phyloP scores from a whole-genome alignment of 2,797 vertebrate genomes.

The Hafferia zeledoni region DNA sequence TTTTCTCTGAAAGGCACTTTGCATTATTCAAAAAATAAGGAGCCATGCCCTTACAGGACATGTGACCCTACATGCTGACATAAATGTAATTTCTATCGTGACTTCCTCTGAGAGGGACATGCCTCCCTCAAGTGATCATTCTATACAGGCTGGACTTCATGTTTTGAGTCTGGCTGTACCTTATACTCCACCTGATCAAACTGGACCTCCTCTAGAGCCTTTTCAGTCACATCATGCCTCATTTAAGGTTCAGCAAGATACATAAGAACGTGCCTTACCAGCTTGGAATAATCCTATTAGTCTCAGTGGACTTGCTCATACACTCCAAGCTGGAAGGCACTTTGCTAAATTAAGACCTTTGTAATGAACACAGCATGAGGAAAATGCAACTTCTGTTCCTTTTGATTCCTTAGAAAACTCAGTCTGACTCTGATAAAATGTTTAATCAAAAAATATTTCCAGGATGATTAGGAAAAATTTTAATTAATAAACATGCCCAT shows the following conservation, averaged over 20 bases:
- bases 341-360: constrained; percentile 10
- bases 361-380: background rate
- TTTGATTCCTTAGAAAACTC: constrained; percentile 4
- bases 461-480: background rate
- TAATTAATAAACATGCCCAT: background rate
- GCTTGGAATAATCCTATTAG: constrained; percentile 4
- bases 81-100: fast-evolving
- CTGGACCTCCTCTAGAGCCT: background rate
- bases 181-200: background rate
- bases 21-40: background rate
- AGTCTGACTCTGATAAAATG: background rate
- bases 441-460: background rate
- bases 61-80: background rate
- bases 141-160: fast-evolving
- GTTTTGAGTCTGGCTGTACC: background rate
- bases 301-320: background rate
- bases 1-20: background rate
- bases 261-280: background rate
- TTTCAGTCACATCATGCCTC: background rate
- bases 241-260: background rate
- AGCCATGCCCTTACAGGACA: background rate
- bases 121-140: background rate
- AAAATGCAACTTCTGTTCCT: constrained; percentile 13
- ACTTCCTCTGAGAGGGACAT: background rate
- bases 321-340: background rate